A percentile compares a stretch with the other conserved stretches of the same genome.
Evolutionary conservation across 2,797 vertebrate species (phyloP).

Genomic region (Sebastes ruberrimus): DNA sequence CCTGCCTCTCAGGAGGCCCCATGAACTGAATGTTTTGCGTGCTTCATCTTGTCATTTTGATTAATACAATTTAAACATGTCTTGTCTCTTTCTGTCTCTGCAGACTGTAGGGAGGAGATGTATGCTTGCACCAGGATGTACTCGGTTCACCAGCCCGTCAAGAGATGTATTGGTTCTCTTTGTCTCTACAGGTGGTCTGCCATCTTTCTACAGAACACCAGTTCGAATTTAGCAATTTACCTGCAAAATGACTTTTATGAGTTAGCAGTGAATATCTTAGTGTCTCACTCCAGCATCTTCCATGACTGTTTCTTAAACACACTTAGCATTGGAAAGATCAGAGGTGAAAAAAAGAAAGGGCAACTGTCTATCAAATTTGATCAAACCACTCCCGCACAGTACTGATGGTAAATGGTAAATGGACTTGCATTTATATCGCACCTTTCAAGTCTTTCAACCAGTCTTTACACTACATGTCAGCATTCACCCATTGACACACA

Average conservation of each 20-base stretch:
- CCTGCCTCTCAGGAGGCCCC: not conserved
- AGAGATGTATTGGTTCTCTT: conserved; percentile 75
- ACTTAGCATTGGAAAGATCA: too few species aligned
- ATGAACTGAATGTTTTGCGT: not conserved
- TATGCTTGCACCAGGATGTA: conserved; percentile 88
- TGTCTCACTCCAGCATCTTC: not conserved
- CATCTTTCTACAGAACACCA: not conserved
- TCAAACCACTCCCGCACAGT: too few species aligned
- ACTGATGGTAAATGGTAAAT: too few species aligned
- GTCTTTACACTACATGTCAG: too few species aligned
- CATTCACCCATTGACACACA: too few species aligned
- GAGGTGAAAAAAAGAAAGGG: too few species aligned
- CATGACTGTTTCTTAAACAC: not conserved
- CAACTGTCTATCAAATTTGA: too few species aligned
- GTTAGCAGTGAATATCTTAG: not conserved
- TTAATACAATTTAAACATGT: not conserved
- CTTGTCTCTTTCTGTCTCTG: conserved; percentile 10
- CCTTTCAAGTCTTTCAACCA: too few species aligned
- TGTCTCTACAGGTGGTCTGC: conserved; percentile 83
- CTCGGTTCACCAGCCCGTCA: conserved; percentile 82
- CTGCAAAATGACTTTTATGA: not conserved
- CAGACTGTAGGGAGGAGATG: conserved; percentile 85
- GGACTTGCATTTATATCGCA: too few species aligned
- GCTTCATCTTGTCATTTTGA: not conserved
- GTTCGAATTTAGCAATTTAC: not conserved